phyloP scores from a whole-genome alignment of 2,888 invertebrate genomes.

The Platerodrilus igneus region DNA sequence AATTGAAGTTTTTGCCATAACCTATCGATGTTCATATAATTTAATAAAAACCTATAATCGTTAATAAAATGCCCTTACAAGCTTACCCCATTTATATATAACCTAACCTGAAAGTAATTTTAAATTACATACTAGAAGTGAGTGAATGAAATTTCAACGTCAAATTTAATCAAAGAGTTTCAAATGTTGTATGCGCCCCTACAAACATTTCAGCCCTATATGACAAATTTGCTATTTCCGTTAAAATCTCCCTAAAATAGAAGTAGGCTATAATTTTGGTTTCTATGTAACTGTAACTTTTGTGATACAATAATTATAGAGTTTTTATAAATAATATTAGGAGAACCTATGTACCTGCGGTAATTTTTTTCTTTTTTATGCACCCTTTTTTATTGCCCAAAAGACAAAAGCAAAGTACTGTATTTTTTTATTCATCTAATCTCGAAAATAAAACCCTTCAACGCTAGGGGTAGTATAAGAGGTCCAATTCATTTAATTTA shows the following conservation, averaged over 20 bases:
- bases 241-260: conserved; percentile 16
- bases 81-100: conserved; percentile 6
- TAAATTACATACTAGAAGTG: no score
- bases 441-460: no score
- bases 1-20: conserved; percentile 11
- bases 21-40: neutral
- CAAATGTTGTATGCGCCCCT: conserved; percentile 18
- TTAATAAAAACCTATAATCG: neutral
- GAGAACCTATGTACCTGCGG: conserved; percentile 4
- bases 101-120: neutral
- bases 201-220: conserved; percentile 18
- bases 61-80: conserved; percentile 5
- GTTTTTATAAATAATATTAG: conserved; percentile 14
- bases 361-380: conserved; percentile 6
- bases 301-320: conserved; percentile 17
- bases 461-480: no score
- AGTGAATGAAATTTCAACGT: conserved; percentile 19
- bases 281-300: conserved; percentile 12
- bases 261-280: conserved; percentile 17
- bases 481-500: no score
- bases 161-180: conserved; percentile 19
- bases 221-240: conserved; percentile 22
- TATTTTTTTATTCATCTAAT: no score
- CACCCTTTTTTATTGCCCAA: conserved; percentile 12
- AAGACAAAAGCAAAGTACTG: no score